A percentile compares a stretch with the other conserved stretches of the same genome.
Conservation (phyloP, 2,113 vertebrate species). For the Lampris incognitus region DNA sequence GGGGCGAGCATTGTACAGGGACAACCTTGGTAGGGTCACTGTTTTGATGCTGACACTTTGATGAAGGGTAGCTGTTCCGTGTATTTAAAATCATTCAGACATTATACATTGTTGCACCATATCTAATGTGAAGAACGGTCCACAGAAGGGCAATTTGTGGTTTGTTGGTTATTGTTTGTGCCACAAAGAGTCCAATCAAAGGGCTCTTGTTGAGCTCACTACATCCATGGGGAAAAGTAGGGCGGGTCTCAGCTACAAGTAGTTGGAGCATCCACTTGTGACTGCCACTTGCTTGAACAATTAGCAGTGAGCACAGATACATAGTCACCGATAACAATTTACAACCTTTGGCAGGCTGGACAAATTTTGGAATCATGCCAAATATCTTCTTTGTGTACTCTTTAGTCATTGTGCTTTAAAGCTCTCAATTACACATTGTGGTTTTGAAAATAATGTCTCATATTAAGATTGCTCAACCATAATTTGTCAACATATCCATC, state of each 20-base stretch:
- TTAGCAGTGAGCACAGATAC: not conserved
- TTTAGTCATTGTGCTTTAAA: not conserved
- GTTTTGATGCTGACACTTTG: not conserved
- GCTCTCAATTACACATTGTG: too few relatives aligned
- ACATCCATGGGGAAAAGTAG: too few relatives aligned
- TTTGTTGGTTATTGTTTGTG: not conserved
- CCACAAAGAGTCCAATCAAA: too few relatives aligned
- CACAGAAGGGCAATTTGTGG: not conserved
- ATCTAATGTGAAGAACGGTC: not conserved
- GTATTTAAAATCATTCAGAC: not conserved
- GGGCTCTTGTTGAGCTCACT: too few relatives aligned
- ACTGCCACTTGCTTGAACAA: too few relatives aligned
- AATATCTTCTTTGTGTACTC: not conserved
- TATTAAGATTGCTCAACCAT: too few relatives aligned
- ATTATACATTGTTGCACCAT: not conserved
- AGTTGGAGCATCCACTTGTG: too few relatives aligned
- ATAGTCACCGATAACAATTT: not conserved
- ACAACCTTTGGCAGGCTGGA: not conserved
- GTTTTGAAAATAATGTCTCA: too few relatives aligned
- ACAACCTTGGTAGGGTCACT: slow-evolving; percentile 27
- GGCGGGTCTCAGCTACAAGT: not conserved
- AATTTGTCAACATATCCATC: too few relatives aligned
- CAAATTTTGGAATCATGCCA: not conserved
- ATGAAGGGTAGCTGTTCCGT: not conserved
- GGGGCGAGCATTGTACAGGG: slow-evolving; percentile 42